These are phyloP conservation scores for Lasaia peninsularis DNA, from an alignment of 1,140 invertebrate species.

Conservation along the genomic window DNA sequence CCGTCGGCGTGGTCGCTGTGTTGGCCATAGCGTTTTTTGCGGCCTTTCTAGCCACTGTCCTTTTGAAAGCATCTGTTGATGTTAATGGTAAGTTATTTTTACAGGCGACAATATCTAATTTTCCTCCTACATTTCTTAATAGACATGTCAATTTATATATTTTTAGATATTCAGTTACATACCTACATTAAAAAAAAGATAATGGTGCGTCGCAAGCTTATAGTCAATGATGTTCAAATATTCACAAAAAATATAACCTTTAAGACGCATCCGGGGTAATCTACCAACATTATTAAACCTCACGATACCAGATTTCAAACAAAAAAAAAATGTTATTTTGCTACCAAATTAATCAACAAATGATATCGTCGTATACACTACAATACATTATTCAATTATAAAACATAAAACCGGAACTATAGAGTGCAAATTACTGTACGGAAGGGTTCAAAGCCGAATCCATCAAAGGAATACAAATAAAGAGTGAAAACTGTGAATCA, in stretches of 20 bases:
- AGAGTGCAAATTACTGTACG: neutral
- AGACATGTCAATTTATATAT: no score
- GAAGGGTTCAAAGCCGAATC: constrained; percentile 6
- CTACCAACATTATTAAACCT: no score
- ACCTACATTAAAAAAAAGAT: no score
- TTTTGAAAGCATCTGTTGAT: constrained; percentile 36
- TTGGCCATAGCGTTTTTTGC: constrained; percentile 82
- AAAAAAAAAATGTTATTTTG: no score
- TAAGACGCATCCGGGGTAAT: no score
- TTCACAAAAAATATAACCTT: no score
- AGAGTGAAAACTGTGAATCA: constrained; percentile 19
- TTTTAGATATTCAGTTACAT: no score
- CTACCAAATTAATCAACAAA: neutral
- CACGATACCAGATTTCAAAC: neutral
- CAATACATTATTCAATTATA: neutral
- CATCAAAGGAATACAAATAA: constrained; percentile 14
- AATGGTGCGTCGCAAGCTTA: no score
- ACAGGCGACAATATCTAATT: no score
- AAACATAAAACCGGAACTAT: neutral
- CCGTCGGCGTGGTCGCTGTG: constrained; percentile 80
- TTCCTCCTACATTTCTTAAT: no score
- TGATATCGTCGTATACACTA: neutral
- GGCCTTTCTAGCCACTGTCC: constrained; percentile 75
- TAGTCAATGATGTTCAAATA: no score
- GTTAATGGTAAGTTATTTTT: constrained; percentile 37